Evolutionary conservation across 2,888 invertebrate genomes (phyloP).

Genomic region (Trilocha varians): DNA sequence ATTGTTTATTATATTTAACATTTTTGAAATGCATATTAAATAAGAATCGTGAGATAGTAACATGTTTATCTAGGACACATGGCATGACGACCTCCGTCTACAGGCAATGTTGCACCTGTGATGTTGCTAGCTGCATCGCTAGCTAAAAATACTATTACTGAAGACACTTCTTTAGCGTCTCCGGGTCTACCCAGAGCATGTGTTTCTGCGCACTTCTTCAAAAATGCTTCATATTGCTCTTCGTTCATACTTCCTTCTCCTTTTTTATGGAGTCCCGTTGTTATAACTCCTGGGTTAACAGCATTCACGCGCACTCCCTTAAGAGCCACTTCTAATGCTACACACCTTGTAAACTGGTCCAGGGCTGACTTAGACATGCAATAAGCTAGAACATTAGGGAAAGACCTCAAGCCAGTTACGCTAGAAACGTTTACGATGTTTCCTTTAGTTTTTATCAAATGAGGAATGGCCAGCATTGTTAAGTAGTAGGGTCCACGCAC

Average conservation of each 20-base stretch:
- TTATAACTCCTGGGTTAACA: constrained; percentile 94
- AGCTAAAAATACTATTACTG: constrained; percentile 90
- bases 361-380: constrained; percentile 93
- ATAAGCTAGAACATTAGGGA: constrained; percentile 91
- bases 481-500: constrained; percentile 83
- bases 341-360: constrained; percentile 94
- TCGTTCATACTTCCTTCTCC: constrained; percentile 82
- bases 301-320: constrained; percentile 90
- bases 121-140: constrained; percentile 87
- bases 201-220: constrained; percentile 85
- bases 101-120: constrained; percentile 86
- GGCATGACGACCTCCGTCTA: constrained; percentile 91
- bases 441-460: constrained; percentile 85
- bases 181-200: constrained; percentile 94
- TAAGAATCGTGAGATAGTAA: too few species aligned
- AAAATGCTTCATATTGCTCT: constrained; percentile 83
- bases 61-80: constrained; percentile 83
- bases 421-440: constrained; percentile 95
- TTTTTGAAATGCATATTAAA: too few species aligned
- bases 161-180: constrained; percentile 86
- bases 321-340: constrained; percentile 85
- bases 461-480: constrained; percentile 87
- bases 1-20: too few species aligned
- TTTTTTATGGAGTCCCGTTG: constrained; percentile 87
- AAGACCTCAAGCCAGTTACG: constrained; percentile 89